Percentiles rank a stretch among this genome's conserved stretches.
These are phyloP conservation scores for Patella vulgata DNA, from an alignment of 1,140 invertebrate genomes.

Conservation along the genomic window DNA sequence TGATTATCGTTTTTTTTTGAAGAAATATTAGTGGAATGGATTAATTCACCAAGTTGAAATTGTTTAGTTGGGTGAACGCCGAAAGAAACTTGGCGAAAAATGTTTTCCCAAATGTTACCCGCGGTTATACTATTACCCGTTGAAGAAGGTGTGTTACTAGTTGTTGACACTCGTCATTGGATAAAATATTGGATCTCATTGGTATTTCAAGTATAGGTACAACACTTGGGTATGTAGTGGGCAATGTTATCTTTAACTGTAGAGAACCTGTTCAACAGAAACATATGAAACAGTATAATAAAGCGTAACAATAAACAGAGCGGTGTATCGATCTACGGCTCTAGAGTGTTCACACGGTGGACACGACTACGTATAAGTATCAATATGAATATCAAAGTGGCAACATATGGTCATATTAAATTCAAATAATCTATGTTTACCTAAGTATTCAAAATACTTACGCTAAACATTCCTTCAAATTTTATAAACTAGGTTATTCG, in stretches of 20 bases:
- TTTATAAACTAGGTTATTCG: no score
- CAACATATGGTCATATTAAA: no score
- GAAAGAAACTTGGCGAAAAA: not conserved
- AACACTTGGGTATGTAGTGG: slow-evolving; percentile 26
- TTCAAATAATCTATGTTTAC: no score
- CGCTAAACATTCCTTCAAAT: no score
- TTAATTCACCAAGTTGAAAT: not conserved
- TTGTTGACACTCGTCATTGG: slow-evolving; percentile 10
- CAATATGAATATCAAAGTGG: no score
- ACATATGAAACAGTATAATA: not conserved
- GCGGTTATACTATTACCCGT: slow-evolving; percentile 13
- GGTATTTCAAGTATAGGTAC: slow-evolving; percentile 34
- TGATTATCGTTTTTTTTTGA: slow-evolving; percentile 1
- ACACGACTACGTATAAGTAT: not conserved
- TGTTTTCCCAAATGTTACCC: not conserved
- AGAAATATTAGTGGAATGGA: not conserved
- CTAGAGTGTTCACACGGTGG: no score
- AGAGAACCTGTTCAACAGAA: no score
- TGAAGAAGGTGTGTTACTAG: slow-evolving; percentile 26
- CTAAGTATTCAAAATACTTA: no score
- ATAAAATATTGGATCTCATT: slow-evolving; percentile 28
- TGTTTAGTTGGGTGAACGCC: not conserved
- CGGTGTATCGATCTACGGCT: not conserved
- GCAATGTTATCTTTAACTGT: slow-evolving; percentile 32
- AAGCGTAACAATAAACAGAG: not conserved